A percentile compares a stretch with the other conserved stretches of the same genome.
Conservation (phyloP, 2,797 vertebrate species). For the Tragopan temminckii region DNA sequence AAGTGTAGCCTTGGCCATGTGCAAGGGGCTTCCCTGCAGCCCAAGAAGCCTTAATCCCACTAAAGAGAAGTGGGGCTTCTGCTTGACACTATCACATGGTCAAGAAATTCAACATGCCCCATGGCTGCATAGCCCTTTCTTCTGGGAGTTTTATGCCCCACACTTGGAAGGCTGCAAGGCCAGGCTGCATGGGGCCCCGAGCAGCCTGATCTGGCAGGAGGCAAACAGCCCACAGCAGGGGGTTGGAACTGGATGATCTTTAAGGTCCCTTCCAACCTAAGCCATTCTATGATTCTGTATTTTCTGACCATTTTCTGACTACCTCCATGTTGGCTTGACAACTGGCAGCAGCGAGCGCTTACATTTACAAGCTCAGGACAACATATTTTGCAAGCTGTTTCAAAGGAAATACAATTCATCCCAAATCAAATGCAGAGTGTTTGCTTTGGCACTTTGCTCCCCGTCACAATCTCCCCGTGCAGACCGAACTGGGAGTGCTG, state of each 20-base stretch:
- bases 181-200: too few species aligned
- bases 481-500: background rate
- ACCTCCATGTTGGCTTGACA: background rate
- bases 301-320: constrained; percentile 18
- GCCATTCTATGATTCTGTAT: background rate
- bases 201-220: too few species aligned
- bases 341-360: constrained; percentile 13
- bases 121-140: accelerated
- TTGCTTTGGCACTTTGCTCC: constrained; percentile 60
- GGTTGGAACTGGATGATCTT: too few species aligned
- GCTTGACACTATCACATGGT: background rate
- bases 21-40: background rate
- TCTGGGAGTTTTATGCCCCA: background rate
- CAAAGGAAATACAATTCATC: constrained; percentile 42
- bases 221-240: too few species aligned
- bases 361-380: background rate
- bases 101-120: background rate
- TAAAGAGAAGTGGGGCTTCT: background rate
- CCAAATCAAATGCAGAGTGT: constrained; percentile 62
- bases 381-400: constrained; percentile 42
- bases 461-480: background rate
- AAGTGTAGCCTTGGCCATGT: background rate
- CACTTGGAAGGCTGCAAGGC: too few species aligned
- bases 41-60: background rate
- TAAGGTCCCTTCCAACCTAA: too few species aligned